A percentile compares a stretch with the other conserved stretches of the same genome.
These are phyloP conservation scores for Whitmania pigra DNA, from an alignment of 1,140 invertebrate species.

Conservation along the genomic window DNA sequence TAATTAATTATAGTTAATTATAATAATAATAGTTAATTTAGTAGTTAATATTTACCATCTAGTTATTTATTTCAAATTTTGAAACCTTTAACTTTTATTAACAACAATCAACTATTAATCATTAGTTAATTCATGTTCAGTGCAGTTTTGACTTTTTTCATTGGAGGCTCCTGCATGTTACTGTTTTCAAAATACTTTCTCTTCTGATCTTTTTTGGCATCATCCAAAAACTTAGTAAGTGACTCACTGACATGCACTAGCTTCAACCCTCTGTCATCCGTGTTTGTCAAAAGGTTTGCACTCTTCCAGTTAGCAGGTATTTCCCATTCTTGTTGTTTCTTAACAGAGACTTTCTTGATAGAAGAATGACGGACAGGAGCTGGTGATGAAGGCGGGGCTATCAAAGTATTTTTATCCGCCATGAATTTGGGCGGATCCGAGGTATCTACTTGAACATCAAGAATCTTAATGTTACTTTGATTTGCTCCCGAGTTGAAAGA, in stretches of 20 bases:
- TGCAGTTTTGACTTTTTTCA: no score
- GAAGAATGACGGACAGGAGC: slow-evolving; percentile 94
- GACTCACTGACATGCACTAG: slow-evolving; percentile 97
- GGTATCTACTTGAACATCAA: slow-evolving; percentile 88
- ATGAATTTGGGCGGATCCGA: slow-evolving; percentile 93
- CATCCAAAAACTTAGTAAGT: slow-evolving; percentile 95
- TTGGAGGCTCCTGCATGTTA: no score
- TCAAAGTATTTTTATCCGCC: slow-evolving; percentile 62
- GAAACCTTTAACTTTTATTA: no score
- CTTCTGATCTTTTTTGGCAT: no score
- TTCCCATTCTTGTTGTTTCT: slow-evolving; percentile 99
- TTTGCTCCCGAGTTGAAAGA: slow-evolving; percentile 93
- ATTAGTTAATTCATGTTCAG: no score
- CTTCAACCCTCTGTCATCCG: slow-evolving; percentile 90
- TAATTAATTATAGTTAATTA: no score
- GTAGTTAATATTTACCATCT: no score
- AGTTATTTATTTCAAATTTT: no score
- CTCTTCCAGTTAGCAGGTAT: slow-evolving; percentile 99
- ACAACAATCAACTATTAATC: no score
- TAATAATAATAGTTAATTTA: no score
- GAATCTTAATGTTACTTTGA: slow-evolving; percentile 90
- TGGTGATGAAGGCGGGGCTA: slow-evolving; percentile 92
- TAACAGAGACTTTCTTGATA: slow-evolving; percentile 80
- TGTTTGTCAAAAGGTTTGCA: slow-evolving; percentile 90
- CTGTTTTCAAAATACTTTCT: no score